Base-by-base conservation (phyloP, 2,113 vertebrate species). In the Rhinoderma darwinii region DNA sequence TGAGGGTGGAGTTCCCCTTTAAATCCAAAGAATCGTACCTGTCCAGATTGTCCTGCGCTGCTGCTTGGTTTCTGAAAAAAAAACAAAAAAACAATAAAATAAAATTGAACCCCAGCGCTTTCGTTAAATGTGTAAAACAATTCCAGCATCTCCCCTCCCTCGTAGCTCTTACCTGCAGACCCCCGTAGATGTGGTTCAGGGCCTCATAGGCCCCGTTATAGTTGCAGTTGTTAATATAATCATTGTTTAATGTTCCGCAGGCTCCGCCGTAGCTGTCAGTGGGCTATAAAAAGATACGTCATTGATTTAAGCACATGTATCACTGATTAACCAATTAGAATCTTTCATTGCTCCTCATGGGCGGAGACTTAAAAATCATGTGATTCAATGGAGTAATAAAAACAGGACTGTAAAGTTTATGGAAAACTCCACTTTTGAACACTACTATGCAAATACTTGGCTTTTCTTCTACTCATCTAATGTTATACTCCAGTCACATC, bases 121-220 rank as follows among this genome's bases (percentile, higher is more conserved):
- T 51, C 10, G 3, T 11, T 75, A 27, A 9, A 18, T 32, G 0
- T 18, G 22, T 37, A 22, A 22, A 6, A 17, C 0, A 51, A 17
- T 32, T 47, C 14, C 22, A 25, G 20, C 11, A 63, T 18, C n/a
- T 27, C 54, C 35, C 50, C 32, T 0, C 27, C 43, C 27, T 27
- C 1, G 18, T 25, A 47, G 8, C 10, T 2, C 25, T 59, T 70
- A 86, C 85, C 59, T 54, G 47, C n/a, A 87, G 85, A 4, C 78
- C 78, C 32, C 78, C 85, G 7, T 87, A 56, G 68, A 87, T 73
- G n/a, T 87, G 85, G 27, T 87, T 87, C 30, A 87, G 51, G 59
- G 66, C 85, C 22, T 87, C 85, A 32, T 87, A 87, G 11, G 85
- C 85, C 1, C 85, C 85, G 18, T 87, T 87, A 54, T 87, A 87